phyloP scores from a whole-genome alignment of 2,113 vertebrate genomes.

The Rhinoptilus africanus region DNA sequence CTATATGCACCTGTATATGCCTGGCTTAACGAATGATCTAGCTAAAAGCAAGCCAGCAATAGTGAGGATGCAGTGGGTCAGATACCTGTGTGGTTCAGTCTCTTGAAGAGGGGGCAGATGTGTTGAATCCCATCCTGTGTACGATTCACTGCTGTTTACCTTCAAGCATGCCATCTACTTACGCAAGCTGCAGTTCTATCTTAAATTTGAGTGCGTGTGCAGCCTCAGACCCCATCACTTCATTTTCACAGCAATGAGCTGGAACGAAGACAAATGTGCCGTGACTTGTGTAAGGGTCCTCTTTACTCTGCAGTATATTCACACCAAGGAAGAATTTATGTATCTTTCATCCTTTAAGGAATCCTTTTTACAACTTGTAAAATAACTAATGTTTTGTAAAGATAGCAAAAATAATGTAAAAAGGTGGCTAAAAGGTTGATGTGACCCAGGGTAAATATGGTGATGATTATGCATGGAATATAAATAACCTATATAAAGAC shows the following conservation, averaged over 20 bases:
- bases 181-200: not conserved
- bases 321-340: not conserved
- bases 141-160: not conserved
- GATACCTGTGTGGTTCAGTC: not conserved
- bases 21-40: not conserved
- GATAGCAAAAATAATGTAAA: not conserved
- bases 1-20: not conserved
- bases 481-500: constrained; percentile 10
- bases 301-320: not conserved
- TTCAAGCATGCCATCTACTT: not conserved
- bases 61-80: not conserved
- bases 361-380: not conserved
- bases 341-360: not conserved
- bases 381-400: not conserved
- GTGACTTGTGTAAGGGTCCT: not conserved
- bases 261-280: not conserved
- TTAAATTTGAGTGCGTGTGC: not conserved
- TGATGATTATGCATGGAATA: constrained; percentile 10
- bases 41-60: not conserved
- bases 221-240: not conserved
- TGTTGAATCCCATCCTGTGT: not conserved
- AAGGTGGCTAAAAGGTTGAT: constrained; percentile 33
- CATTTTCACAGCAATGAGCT: not conserved
- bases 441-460: constrained; percentile 36
- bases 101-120: not conserved